Evolutionary conservation across 2,113 vertebrate genomes (phyloP), one percentile per base, ranked within the genome.

Genomic region (Caranx melampygus): DNA sequence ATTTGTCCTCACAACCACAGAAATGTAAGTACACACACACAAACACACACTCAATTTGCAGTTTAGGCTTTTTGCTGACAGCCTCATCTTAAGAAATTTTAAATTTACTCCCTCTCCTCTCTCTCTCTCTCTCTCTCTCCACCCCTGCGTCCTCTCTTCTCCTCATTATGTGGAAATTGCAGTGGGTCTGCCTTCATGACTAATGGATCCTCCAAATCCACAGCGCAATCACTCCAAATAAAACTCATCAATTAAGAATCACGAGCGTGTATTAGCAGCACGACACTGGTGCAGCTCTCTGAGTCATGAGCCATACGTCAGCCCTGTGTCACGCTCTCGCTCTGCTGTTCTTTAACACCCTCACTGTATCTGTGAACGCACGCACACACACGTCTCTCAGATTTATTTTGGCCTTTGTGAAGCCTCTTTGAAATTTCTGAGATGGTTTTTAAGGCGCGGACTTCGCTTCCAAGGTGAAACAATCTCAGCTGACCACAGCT

Each of bases 1-100:
- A 37, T 37, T 5, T 37, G 37, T 37, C 37, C 37, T 37, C 37
- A 37, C 37, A 37, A 37, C 6, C 8, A 37, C 8, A 37, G 37
- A 37, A 8, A 37, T 5, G 8, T 8, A 37, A 6, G 6, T 5
- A 37, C 57, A 71, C 57, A 62, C 26, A 59, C 3, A 6, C 15
- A 62, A 10, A 14, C 52, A 58, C 65, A 63, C 45, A 44, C 49
- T 62, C 49, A 6, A n/a, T 31, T 58, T 78, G 21, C 62, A 67
- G 4, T 45, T 40, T 63, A 61, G 55, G 52, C 51, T 73, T 71
- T 85, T 68, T 83, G 54, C 76, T 72, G 58, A 78, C 71, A 69
- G 42, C 61, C 62, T 57, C 35, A 61, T 73, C 8, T 64, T 31
- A 37, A 87, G 47, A 59, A 62, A 69, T 81, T 70, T 37, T 62